phyloP scores from a whole-genome alignment of 2,888 invertebrate genomes.

The Rhopalosiphum nymphaeae region DNA sequence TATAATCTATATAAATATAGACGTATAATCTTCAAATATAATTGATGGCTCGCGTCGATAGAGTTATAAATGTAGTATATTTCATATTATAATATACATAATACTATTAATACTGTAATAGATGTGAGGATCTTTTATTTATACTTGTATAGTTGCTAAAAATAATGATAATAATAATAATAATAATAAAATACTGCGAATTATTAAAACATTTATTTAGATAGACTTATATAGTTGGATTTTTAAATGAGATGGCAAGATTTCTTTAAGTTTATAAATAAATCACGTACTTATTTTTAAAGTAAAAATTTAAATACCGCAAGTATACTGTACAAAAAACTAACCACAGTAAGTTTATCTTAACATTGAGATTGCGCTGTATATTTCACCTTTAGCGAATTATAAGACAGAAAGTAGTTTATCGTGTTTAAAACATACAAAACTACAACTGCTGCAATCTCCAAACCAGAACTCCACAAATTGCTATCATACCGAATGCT shows the following conservation, averaged over 20 bases:
- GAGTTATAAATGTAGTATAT: background rate
- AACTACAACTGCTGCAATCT: background rate
- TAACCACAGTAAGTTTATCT: background rate
- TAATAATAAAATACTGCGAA: background rate
- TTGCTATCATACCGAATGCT: background rate
- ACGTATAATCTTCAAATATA: background rate
- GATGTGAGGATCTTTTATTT: background rate
- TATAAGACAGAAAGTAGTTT: background rate
- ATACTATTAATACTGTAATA: background rate
- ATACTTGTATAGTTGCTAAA: background rate
- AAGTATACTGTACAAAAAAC: background rate
- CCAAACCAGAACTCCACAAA: background rate
- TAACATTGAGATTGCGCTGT: background rate
- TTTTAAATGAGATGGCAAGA: background rate
- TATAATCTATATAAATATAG: no score
- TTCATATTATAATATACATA: background rate
- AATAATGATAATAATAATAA: background rate
- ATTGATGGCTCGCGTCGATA: background rate
- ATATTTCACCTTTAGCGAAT: background rate
- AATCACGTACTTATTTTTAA: background rate
- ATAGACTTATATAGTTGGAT: background rate
- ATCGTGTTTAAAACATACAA: background rate
- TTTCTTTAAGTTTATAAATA: background rate
- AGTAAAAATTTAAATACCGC: background rate
- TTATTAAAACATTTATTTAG: background rate